Conservation (phyloP, 2,113 vertebrate genomes). For the Takifugu flavidus region DNA sequence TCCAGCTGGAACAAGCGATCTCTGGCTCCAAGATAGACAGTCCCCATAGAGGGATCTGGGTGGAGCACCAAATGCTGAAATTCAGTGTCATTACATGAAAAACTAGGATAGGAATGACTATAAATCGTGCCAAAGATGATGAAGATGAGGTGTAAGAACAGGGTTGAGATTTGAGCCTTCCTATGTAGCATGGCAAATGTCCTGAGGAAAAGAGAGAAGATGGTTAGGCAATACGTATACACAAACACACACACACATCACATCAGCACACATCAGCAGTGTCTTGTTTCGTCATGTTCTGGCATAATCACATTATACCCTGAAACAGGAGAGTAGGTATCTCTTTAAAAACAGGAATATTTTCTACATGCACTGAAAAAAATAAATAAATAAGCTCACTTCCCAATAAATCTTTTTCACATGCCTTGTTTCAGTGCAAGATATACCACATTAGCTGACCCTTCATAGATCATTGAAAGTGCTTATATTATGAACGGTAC, state of each 20-base stretch:
- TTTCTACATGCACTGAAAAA: no score
- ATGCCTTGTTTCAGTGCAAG: no score
- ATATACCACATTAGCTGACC: no score
- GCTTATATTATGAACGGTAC: neutral
- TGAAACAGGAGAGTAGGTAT: no score
- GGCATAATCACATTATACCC: no score
- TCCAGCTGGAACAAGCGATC: constrained; percentile 92
- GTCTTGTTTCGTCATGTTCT: no score
- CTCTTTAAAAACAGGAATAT: no score
- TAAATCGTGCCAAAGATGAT: constrained; percentile 40
- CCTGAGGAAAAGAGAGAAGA: constrained; percentile 62
- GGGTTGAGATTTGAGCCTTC: constrained; percentile 75
- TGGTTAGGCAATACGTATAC: neutral
- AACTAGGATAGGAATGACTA: constrained; percentile 72
- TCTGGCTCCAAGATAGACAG: constrained; percentile 87
- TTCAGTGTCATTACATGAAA: constrained; percentile 79
- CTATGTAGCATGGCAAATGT: constrained; percentile 88
- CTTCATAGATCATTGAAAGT: neutral
- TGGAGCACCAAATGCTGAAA: constrained; percentile 92
- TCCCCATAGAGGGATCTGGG: constrained; percentile 81
- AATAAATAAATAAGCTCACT: no score
- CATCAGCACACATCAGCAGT: no score
- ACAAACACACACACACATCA: neutral
- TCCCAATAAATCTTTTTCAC: no score
- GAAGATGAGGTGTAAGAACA: constrained; percentile 72